These are phyloP conservation scores for Drosophila lacicola DNA, from an alignment of 2,888 invertebrate genomes.

Conservation along the genomic window DNA sequence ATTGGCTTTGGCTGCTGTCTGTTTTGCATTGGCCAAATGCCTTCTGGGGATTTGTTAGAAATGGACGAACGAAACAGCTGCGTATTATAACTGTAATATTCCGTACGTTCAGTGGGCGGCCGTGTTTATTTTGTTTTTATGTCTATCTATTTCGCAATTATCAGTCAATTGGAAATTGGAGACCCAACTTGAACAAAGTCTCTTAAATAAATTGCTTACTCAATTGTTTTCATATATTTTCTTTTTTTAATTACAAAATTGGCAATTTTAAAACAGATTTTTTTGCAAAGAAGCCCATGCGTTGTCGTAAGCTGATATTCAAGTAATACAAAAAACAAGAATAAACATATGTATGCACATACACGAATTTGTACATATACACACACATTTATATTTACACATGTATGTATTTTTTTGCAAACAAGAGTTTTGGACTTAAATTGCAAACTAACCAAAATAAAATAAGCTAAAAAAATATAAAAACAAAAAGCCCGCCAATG, in stretches of 20 bases:
- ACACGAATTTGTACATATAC: not conserved
- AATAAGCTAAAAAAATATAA: conserved; percentile 17
- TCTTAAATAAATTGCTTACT: conserved; percentile 4
- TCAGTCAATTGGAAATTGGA: conserved; percentile 23
- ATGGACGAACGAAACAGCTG: conserved; percentile 38
- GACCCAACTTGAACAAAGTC: not conserved
- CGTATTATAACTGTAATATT: conserved; percentile 13
- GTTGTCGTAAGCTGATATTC: conserved; percentile 39
- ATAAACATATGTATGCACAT: conserved; percentile 1
- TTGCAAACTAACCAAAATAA: not conserved
- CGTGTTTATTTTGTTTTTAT: conserved; percentile 2
- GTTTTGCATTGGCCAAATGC: conserved; percentile 16
- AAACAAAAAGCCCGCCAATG: conserved; percentile 21
- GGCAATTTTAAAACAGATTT: conserved; percentile 40
- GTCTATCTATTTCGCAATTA: conserved; percentile 19
- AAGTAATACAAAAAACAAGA: not conserved
- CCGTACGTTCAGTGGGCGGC: not conserved
- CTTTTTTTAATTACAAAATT: conserved; percentile 8
- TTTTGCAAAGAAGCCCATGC: not conserved
- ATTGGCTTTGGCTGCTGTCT: conserved; percentile 23
- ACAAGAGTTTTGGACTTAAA: not conserved
- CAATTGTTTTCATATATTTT: not conserved
- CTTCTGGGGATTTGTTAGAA: conserved; percentile 30
- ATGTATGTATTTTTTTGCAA: not conserved
- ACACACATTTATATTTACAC: not conserved